Evolutionary conservation across 2,888 invertebrate genomes (phyloP).

Genomic region (Amblyjoppa fuscipennis): DNA sequence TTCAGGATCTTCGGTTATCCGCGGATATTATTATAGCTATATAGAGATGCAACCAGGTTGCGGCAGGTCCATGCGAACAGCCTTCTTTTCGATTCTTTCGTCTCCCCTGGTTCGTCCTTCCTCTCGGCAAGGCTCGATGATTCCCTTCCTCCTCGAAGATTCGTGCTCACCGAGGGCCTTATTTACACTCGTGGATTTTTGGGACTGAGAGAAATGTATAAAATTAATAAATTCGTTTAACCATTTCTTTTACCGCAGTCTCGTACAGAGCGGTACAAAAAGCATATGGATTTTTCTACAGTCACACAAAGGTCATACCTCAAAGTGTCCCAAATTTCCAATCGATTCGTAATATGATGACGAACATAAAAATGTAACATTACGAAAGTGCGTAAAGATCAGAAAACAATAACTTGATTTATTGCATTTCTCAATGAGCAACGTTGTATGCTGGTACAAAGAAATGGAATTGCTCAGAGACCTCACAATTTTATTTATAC

Average conservation of each 20-base stretch:
- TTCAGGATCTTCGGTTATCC: slow-evolving; percentile 40
- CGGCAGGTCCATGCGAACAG: slow-evolving; percentile 57
- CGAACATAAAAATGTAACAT: not conserved
- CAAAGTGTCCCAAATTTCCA: not conserved
- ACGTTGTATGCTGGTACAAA: not conserved
- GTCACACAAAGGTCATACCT: not conserved
- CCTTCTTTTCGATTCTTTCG: slow-evolving; percentile 30
- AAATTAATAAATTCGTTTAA: not conserved
- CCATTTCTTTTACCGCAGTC: not conserved
- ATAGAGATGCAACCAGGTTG: slow-evolving; percentile 57
- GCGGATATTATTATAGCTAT: slow-evolving; percentile 44
- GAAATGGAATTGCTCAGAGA: not conserved
- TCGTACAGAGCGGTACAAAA: not conserved
- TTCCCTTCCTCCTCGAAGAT: slow-evolving; percentile 26
- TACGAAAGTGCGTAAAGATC: not conserved
- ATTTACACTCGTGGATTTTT: not conserved
- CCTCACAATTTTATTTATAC: not conserved
- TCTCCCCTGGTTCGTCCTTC: slow-evolving; percentile 53
- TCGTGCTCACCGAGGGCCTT: not conserved
- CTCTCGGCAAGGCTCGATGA: slow-evolving; percentile 52
- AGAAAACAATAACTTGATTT: not conserved
- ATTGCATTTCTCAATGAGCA: not conserved
- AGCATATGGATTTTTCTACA: not conserved
- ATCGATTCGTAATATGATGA: not conserved
- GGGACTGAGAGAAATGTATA: not conserved